These are phyloP conservation scores for Ophioderma brevispina DNA, from an alignment of 35 echinoderm and acorn worm genomes.

Conservation along the genomic window DNA sequence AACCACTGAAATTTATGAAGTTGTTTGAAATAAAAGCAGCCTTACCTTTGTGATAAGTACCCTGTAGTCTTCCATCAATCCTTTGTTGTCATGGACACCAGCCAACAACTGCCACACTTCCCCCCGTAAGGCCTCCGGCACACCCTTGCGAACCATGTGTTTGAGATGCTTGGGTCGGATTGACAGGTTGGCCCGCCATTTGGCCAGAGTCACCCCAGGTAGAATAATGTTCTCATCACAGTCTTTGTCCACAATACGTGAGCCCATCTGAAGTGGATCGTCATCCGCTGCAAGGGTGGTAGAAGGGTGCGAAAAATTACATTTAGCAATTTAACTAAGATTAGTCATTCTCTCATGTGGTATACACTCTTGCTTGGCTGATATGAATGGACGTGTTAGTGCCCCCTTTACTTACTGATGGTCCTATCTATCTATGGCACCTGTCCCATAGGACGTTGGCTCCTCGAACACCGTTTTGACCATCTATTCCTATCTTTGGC, in stretches of 20 bases:
- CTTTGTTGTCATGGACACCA: slow-evolving; percentile 82
- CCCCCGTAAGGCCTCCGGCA: slow-evolving; percentile 88
- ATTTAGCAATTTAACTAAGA: too few species aligned
- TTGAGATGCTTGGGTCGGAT: slow-evolving; percentile 80
- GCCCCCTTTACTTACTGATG: too few species aligned
- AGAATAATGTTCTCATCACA: slow-evolving; percentile 87
- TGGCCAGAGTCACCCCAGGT: slow-evolving; percentile 70
- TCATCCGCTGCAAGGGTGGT: slow-evolving; percentile 54
- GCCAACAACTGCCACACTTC: slow-evolving; percentile 97
- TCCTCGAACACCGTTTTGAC: too few species aligned
- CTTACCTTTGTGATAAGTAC: slow-evolving; percentile 91
- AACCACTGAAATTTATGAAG: too few species aligned
- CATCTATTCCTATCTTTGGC: too few species aligned
- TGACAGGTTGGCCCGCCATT: slow-evolving; percentile 78
- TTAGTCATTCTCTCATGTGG: too few species aligned
- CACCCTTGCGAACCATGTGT: slow-evolving; percentile 78
- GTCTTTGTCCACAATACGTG: slow-evolving; percentile 89
- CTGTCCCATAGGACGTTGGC: too few species aligned
- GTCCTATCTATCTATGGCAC: too few species aligned
- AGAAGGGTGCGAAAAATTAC: too few species aligned
- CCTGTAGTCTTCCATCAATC: slow-evolving; percentile 81
- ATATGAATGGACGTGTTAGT: too few species aligned
- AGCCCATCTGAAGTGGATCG: slow-evolving; percentile 94
- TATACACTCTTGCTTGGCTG: too few species aligned
- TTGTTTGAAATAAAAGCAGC: too few species aligned